Percentiles rank a stretch among this genome's conserved stretches.
Evolutionary conservation across 2,888 invertebrate genomes (phyloP).

Genomic region (Agrilus cyanescens): DNA sequence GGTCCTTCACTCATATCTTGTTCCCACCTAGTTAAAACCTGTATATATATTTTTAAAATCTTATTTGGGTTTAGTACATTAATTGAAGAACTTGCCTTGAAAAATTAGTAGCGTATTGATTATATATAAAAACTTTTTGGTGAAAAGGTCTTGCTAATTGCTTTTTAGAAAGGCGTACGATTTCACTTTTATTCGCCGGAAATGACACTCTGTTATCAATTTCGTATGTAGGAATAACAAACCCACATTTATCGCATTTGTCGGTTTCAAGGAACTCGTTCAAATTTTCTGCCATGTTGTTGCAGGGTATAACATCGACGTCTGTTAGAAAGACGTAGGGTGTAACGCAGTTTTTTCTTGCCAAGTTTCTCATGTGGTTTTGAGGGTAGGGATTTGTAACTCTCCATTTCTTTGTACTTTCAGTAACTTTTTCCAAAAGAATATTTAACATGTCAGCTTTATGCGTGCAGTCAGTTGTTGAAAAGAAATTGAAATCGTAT

Average conservation of each 20-base stretch:
- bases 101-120: constrained; percentile 86
- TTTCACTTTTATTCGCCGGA: constrained; percentile 68
- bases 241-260: constrained; percentile 59
- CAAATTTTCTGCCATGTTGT: constrained; percentile 56
- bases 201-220: constrained; percentile 67
- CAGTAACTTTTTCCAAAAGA: constrained; percentile 46
- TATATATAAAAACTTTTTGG: constrained; percentile 82
- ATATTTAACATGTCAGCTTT: constrained; percentile 51
- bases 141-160: constrained; percentile 82
- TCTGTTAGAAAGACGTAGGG: constrained; percentile 75
- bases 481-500: constrained; percentile 29
- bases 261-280: constrained; percentile 51
- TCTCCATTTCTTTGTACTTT: constrained; percentile 60
- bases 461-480: constrained; percentile 49
- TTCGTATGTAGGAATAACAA: constrained; percentile 84
- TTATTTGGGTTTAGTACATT: not conserved
- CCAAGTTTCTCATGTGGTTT: constrained; percentile 78
- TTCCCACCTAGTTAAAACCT: constrained; percentile 40
- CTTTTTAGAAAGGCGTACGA: constrained; percentile 62
- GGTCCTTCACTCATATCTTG: constrained; percentile 47
- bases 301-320: constrained; percentile 77
- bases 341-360: constrained; percentile 72
- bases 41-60: not conserved
- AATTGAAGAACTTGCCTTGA: constrained; percentile 48
- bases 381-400: constrained; percentile 73